These are phyloP conservation scores for Leptothorax acervorum DNA, from an alignment of 2,888 invertebrate species.

Conservation along the genomic window DNA sequence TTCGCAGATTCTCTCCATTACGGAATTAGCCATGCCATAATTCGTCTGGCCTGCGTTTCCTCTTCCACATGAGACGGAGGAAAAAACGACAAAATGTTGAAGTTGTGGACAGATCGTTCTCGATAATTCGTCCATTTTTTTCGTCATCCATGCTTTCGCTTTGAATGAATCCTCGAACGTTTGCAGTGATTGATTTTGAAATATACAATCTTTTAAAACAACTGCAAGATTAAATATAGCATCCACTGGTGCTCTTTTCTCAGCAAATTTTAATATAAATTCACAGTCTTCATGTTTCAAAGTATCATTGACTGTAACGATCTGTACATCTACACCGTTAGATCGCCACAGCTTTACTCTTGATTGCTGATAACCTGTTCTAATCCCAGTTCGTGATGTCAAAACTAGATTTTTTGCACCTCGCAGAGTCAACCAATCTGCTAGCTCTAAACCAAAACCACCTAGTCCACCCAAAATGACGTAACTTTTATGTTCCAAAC, in stretches of 20 bases:
- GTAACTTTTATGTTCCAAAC: conserved; percentile 86
- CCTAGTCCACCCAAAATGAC: conserved; percentile 94
- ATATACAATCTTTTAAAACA: conserved; percentile 87
- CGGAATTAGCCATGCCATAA: conserved; percentile 87
- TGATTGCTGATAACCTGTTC: conserved; percentile 93
- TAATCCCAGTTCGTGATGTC: conserved; percentile 92
- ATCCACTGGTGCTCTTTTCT: conserved; percentile 86
- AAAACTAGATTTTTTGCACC: conserved; percentile 93
- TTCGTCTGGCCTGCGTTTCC: conserved; percentile 89
- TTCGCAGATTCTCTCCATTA: conserved; percentile 82
- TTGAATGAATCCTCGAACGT: conserved; percentile 86
- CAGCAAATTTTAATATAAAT: conserved; percentile 88
- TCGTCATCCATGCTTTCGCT: conserved; percentile 88
- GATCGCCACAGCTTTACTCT: conserved; percentile 89
- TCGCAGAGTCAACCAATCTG: conserved; percentile 93
- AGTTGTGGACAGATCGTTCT: conserved; percentile 85
- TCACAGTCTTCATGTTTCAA: conserved; percentile 90
- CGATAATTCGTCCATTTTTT: conserved; percentile 86
- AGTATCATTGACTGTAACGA: conserved; percentile 90
- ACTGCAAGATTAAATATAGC: conserved; percentile 90
- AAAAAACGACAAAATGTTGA: conserved; percentile 88
- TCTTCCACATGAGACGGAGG: conserved; percentile 88
- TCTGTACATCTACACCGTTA: conserved; percentile 89
- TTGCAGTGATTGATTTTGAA: conserved; percentile 85
- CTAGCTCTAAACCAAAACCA: conserved; percentile 96